Percentiles rank a stretch among this genome's conserved stretches.
Evolutionary conservation across 2,113 vertebrate genomes (phyloP).

Genomic region (Channa maculata): DNA sequence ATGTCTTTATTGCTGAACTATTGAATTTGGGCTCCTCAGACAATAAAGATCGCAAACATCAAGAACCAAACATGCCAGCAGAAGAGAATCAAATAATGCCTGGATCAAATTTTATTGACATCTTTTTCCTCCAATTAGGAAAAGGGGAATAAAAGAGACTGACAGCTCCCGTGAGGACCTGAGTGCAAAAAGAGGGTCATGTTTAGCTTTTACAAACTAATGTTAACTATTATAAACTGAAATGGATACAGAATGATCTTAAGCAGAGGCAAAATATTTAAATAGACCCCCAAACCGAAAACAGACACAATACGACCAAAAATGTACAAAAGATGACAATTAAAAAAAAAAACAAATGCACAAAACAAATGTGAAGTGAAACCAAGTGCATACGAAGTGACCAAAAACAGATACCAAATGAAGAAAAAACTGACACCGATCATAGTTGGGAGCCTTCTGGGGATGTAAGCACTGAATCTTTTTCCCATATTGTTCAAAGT

Average conservation of each 20-base stretch:
- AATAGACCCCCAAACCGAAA: too few relatives aligned
- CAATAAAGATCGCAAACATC: conserved; percentile 72
- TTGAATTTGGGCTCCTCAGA: conserved; percentile 21
- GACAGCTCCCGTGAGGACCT: conserved; percentile 6
- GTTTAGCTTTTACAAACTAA: background rate
- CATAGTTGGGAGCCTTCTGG: too few relatives aligned
- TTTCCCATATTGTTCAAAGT: too few relatives aligned
- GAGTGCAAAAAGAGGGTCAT: background rate
- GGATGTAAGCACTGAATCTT: too few relatives aligned
- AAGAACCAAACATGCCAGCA: conserved; percentile 32
- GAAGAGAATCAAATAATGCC: conserved; percentile 50
- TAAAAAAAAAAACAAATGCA: too few relatives aligned
- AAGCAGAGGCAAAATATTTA: too few relatives aligned
- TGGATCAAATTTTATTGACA: conserved; percentile 59
- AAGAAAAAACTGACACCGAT: too few relatives aligned
- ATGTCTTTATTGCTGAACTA: conserved; percentile 54
- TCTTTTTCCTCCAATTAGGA: conserved; percentile 55
- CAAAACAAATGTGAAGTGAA: too few relatives aligned
- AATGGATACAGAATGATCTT: background rate
- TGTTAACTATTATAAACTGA: background rate
- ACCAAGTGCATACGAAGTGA: too few relatives aligned
- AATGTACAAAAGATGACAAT: too few relatives aligned
- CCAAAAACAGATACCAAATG: too few relatives aligned
- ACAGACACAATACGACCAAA: too few relatives aligned
- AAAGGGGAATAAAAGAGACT: conserved; percentile 13